Conservation (phyloP, 2,797 vertebrate genomes). For the Catamblyrhynchus diadema region DNA sequence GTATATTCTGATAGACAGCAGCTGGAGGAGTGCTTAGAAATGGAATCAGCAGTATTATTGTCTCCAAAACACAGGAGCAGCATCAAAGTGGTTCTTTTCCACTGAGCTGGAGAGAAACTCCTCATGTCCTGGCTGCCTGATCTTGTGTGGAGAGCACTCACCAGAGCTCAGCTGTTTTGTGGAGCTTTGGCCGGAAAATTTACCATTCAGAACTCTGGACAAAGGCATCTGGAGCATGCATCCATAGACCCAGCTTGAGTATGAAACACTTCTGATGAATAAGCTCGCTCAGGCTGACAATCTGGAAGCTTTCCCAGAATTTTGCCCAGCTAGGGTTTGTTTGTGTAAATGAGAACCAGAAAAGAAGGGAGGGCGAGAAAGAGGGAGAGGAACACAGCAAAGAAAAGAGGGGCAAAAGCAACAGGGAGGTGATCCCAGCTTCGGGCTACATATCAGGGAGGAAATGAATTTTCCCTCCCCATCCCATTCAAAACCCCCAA, state of each 20-base stretch:
- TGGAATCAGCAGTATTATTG: not conserved
- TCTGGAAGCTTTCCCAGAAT: conserved; percentile 51
- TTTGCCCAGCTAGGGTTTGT: conserved; percentile 36
- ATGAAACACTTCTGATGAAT: conserved; percentile 52
- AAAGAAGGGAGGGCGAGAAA: not conserved
- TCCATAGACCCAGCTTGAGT: conserved; percentile 16
- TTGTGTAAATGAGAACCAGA: conserved; percentile 1
- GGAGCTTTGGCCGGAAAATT: conserved; percentile 22
- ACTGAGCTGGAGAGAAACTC: not conserved
- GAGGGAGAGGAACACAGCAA: not conserved
- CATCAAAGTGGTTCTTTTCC: not conserved
- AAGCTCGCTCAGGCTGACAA: conserved; percentile 42
- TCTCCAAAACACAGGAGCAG: not conserved
- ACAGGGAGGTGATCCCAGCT: not conserved
- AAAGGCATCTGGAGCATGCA: conserved; percentile 40
- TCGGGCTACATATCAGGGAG: not conserved
- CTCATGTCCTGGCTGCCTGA: not conserved
- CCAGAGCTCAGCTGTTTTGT: conserved; percentile 19
- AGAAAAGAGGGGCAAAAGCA: not conserved
- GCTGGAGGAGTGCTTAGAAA: conserved; percentile 2
- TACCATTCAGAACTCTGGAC: conserved; percentile 27
- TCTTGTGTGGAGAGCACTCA: not conserved
- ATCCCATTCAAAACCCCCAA: not conserved
- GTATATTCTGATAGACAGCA: not conserved
- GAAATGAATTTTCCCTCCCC: not conserved